A percentile compares a stretch with the other conserved stretches of the same genome.
Conservation (phyloP, 2,888 invertebrate species). For the Nowickia ferox region DNA sequence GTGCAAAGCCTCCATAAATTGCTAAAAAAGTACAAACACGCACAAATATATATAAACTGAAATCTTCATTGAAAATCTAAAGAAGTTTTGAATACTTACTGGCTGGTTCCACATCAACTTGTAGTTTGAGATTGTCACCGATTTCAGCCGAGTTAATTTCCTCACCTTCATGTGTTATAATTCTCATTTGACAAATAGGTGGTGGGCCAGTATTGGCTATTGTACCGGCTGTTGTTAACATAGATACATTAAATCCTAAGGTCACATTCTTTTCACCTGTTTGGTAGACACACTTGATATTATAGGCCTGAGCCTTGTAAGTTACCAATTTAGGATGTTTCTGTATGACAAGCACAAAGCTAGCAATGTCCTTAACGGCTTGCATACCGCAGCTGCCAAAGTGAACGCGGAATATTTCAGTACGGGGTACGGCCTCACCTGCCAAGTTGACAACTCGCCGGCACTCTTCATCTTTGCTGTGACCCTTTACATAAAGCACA, state of each 20-base stretch:
- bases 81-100: conserved; percentile 83
- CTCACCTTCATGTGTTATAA: conserved; percentile 92
- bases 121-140: conserved; percentile 93
- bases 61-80: neutral
- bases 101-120: conserved; percentile 92
- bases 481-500: conserved; percentile 95
- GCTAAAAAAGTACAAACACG: conserved; percentile 83
- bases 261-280: conserved; percentile 96
- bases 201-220: conserved; percentile 98
- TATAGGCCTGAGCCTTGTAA: conserved; percentile 97
- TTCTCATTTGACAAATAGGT: conserved; percentile 95
- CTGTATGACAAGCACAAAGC: conserved; percentile 96
- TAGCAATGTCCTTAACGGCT: conserved; percentile 95
- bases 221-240: conserved; percentile 97
- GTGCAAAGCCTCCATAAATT: conserved; percentile 96
- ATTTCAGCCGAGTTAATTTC: conserved; percentile 96
- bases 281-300: conserved; percentile 97
- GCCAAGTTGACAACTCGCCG: conserved; percentile 91
- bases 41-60: neutral
- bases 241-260: conserved; percentile 96
- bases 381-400: conserved; percentile 96
- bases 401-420: conserved; percentile 92
- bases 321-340: conserved; percentile 98
- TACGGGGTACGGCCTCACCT: conserved; percentile 86
- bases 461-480: conserved; percentile 96